A percentile compares a stretch with the other conserved stretches of the same genome.
Evolutionary conservation across 2,888 invertebrate species (phyloP).

Genomic region (Autographa pulchrina): DNA sequence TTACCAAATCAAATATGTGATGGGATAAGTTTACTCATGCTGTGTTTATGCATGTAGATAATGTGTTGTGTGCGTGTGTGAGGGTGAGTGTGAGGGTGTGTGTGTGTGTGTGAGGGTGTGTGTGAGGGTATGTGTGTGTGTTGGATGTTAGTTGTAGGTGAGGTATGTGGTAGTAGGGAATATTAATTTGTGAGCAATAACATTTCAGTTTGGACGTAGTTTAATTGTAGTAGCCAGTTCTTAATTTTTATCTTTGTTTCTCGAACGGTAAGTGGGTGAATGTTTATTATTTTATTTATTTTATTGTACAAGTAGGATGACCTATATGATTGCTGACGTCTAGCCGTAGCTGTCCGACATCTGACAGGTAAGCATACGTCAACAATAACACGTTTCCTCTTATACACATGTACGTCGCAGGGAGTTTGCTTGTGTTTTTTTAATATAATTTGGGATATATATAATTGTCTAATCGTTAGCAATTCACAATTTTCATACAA

Average conservation of each 20-base stretch:
- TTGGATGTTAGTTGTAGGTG: too few species aligned
- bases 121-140: too few species aligned
- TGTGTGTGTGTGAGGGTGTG: not conserved
- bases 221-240: too few species aligned
- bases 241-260: slow-evolving; percentile 1
- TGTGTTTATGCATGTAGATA: not conserved
- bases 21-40: too few species aligned
- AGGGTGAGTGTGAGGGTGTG: too few species aligned
- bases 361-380: slow-evolving; percentile 1
- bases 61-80: not conserved
- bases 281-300: slow-evolving; percentile 5
- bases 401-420: too few species aligned
- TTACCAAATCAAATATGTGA: too few species aligned
- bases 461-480: slow-evolving; percentile 10
- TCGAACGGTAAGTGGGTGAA: slow-evolving; percentile 3
- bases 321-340: slow-evolving; percentile 5
- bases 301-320: slow-evolving; percentile 13
- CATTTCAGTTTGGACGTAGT: too few species aligned
- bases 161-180: too few species aligned
- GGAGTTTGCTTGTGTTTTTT: not conserved
- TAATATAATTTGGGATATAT: not conserved
- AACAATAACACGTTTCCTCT: too few species aligned
- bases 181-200: too few species aligned
- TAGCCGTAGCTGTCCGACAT: slow-evolving; percentile 7
- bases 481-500: slow-evolving; percentile 8